A percentile compares a stretch with the other conserved stretches of the same genome.
phyloP scores from a whole-genome alignment of 2,888 invertebrate genomes.

The Nemotelus pantherinus region DNA sequence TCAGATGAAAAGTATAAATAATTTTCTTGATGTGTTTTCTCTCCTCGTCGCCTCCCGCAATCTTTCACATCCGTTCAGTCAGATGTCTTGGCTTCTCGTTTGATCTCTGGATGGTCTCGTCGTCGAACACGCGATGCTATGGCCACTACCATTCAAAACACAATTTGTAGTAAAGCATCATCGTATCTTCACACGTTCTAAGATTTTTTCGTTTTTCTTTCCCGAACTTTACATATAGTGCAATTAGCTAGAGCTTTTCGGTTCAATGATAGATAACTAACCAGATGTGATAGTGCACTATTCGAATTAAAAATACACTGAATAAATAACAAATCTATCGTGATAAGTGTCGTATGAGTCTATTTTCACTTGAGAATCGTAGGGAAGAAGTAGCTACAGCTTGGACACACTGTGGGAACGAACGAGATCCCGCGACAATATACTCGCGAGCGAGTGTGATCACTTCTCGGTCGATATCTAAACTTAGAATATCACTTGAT shows the following conservation, averaged over 20 bases:
- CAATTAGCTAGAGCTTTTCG: constrained; percentile 38
- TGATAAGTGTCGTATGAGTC: background rate
- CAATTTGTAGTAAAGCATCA: constrained; percentile 16
- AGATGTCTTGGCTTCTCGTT: background rate
- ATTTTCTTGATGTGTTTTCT: constrained; percentile 1
- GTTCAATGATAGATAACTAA: constrained; percentile 42
- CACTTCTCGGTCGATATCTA: constrained; percentile 30
- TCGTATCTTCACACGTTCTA: constrained; percentile 30
- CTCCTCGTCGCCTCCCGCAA: background rate
- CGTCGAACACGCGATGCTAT: background rate
- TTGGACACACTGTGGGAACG: background rate
- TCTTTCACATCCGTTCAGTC: background rate
- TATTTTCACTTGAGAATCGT: background rate
- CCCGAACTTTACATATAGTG: background rate
- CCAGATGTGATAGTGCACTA: constrained; percentile 15
- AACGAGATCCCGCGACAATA: background rate
- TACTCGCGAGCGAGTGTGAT: background rate
- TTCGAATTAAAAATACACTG: constrained; percentile 11
- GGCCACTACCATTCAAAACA: constrained; percentile 24
- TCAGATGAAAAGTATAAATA: constrained; percentile 31
- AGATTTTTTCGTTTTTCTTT: constrained; percentile 19
- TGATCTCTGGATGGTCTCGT: constrained; percentile 5
- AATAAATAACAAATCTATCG: constrained; percentile 9
- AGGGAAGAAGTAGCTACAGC: background rate
- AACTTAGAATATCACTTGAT: constrained; percentile 35